A percentile compares a stretch with the other conserved stretches of the same genome.
Conservation (phyloP, 2,113 vertebrate species). For the Grus americana region DNA sequence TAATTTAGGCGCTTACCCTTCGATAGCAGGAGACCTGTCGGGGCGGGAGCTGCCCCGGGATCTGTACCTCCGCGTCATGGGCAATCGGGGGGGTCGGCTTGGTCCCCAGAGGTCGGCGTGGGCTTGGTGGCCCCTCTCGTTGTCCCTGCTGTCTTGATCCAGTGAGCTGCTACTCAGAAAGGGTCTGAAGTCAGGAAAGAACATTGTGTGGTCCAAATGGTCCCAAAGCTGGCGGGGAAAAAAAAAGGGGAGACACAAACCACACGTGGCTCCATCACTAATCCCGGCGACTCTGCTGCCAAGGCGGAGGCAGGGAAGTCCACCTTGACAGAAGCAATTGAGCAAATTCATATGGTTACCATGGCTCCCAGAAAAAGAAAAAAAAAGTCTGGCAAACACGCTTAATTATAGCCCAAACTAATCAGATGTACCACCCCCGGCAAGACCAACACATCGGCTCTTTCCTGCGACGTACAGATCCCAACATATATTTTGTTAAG, state of each 20-base stretch:
- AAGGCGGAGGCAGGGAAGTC: background rate
- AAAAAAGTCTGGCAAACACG: background rate
- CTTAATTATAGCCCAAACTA: background rate
- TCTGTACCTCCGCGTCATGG: constrained; percentile 84
- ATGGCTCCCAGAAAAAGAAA: background rate
- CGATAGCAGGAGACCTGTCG: constrained; percentile 91
- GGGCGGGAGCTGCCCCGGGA: constrained; percentile 88
- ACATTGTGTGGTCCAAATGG: constrained; percentile 77
- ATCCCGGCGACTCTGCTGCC: background rate
- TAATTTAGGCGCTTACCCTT: constrained; percentile 79
- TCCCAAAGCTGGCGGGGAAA: constrained; percentile 85
- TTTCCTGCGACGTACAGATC: rapidly evolving
- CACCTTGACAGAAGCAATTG: background rate
- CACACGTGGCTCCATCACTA: rapidly evolving
- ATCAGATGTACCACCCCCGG: background rate
- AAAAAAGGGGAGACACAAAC: background rate
- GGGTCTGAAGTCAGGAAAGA: constrained; percentile 76
- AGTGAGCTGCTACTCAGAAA: constrained; percentile 76
- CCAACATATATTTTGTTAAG: background rate
- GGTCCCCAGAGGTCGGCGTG: constrained; percentile 88
- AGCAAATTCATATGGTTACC: background rate
- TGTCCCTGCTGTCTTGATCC: constrained; percentile 83
- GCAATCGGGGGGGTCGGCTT: constrained; percentile 84
- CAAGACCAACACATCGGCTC: background rate
- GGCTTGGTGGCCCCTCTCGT: constrained; percentile 72